Evolutionary conservation across 2,797 vertebrate species (phyloP), one percentile per base, ranked within the genome.

Genomic region (Sebastes diaconus): DNA sequence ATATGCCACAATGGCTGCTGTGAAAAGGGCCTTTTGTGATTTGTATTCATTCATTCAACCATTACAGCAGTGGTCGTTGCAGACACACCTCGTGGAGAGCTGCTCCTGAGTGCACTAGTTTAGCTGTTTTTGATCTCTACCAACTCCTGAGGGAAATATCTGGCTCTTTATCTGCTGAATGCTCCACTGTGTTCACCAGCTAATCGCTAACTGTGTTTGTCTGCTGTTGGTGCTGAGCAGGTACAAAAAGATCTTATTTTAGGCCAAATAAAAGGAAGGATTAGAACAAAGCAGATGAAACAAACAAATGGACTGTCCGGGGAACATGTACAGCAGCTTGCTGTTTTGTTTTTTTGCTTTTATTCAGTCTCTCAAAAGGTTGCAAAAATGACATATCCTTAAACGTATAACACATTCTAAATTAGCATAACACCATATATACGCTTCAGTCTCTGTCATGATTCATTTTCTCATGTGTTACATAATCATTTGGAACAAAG

Each of bases 401-500:
- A 13, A 65, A 66, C 16, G 22, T 5, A 16, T 11, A 55, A 3
- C 5, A 10, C 8, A 22, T 30, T 57, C 16, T 25, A 25, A 55
- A 78, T 34, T 3, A 63, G 8, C 11, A 65, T 63, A 73, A 20
- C 13, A 32, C 9, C 5, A 22, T 13, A 32, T 32, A 50, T 6
- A 54, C 0, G 20, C 16, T 68, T 34, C n/a, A 11, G 52, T 27
- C n/a, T 52, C 13, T 27, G 59, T 16, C 10, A 16, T 22, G 30
- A 79, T 52, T 75, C 18, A 80, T 14, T 42, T 13, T 42, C 16
- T 12, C 50, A 9, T 14, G 66, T 36, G 18, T 90, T 90, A 36
- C n/a, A 63, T 72, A 54, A 81, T 25, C 5, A n/a, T 69, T 34
- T 73, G 25, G 85, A 86, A 88, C 74, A 77, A 68, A 82, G 71